Evolutionary conservation across 1,140 invertebrate species (phyloP), one percentile per base, ranked within the genome.

Genomic region (Leucophenga varia): DNA sequence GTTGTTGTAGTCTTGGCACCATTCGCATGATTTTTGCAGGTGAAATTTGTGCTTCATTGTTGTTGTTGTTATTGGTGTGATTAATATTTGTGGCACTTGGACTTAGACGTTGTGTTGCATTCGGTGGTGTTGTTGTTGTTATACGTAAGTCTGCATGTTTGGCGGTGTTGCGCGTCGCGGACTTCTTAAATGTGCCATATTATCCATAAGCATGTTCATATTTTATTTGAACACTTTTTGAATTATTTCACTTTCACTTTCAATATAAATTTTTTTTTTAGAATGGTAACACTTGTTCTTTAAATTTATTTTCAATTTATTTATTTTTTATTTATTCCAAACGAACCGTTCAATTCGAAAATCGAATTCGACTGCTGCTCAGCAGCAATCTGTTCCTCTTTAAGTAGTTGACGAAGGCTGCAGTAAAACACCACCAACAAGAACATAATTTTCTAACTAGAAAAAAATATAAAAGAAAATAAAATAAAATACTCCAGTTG

Each of bases 181-280:
- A 57, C 55, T 65, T 16, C 50, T 49, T 44, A 57, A 54, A 53
- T 60, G 52, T 54, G 59, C 55, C 50, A 64, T 39, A 38, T 48
- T 72, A 59, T 75, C 73, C 72, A 75, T 74, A 47, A 73, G 65
- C 58, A 75, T 65, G 57, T 73, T 73, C 70, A 68, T 70, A 10
- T 4, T 22, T 28, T 36, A 35, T 18, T 39, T 17, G n/a, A 22
- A 10, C 38, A 57, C 37, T 51, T 45, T 13, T n/a, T 19, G 7
- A 28, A 30, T 30, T 40, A 9, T 25, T 58, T 49, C 40, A 43
- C 30, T 59, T 49, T 30, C 25, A 8, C n/a, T 30, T 30, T 30
- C n/a, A 30, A 30, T 30, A 8, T n/a, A 8, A 7, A n/a, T n/a
- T 30, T 30, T 30, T 30, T 30, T n/a, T 30, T n/a, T n/a, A n/a